Conservation (phyloP, 2,888 invertebrate species). For the Brachynemurus nebulosus region DNA sequence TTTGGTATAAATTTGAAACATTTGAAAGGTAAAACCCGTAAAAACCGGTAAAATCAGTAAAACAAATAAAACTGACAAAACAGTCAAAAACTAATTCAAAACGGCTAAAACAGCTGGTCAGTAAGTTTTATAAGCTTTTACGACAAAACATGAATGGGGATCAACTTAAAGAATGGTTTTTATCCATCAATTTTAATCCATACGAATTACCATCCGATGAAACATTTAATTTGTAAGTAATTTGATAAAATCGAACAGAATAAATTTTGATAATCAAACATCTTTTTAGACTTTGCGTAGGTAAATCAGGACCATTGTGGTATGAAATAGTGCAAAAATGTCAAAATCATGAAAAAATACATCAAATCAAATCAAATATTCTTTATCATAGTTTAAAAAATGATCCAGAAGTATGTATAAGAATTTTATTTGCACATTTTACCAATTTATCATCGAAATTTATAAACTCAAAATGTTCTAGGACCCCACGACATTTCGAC, state of each 20-base stretch:
- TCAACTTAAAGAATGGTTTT: neutral
- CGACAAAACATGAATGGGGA: neutral
- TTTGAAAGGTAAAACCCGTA: too few species aligned
- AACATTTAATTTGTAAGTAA: neutral
- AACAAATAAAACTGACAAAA: too few species aligned
- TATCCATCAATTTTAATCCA: neutral
- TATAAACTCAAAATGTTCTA: too few species aligned
- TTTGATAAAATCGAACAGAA: neutral
- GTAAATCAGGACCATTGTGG: neutral
- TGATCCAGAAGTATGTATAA: neutral
- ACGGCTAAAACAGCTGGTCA: too few species aligned
- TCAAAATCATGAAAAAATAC: neutral
- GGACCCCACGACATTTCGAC: too few species aligned
- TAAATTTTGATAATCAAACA: neutral
- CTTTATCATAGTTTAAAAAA: neutral
- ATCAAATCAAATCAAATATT: neutral
- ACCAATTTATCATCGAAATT: too few species aligned
- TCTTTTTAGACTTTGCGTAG: neutral
- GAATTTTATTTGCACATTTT: neutral
- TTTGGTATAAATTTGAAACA: too few species aligned
- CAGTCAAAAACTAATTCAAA: too few species aligned
- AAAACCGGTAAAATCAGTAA: too few species aligned
- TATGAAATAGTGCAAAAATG: neutral
- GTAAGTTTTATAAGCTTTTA: too few species aligned
- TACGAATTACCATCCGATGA: neutral